Evolutionary conservation across 2,797 vertebrate genomes (phyloP).

Genomic region (Uromys caudimaculatus): DNA sequence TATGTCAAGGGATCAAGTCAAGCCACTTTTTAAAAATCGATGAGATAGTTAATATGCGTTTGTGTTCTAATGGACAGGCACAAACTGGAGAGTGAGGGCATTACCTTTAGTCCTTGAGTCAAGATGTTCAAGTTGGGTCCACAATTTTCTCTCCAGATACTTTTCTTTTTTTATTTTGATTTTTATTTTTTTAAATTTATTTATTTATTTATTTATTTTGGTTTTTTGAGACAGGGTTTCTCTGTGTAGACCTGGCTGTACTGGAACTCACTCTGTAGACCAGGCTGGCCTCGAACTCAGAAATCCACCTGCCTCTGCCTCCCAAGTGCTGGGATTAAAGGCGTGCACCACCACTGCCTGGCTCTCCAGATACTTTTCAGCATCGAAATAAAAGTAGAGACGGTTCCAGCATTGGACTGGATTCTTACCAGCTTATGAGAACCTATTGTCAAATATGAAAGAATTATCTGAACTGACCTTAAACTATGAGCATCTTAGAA

Average conservation of each 20-base stretch:
- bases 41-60: conserved; percentile 81
- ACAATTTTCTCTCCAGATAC: conserved; percentile 53
- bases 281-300: too few relatives aligned
- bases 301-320: too few relatives aligned
- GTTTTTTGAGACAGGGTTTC: too few relatives aligned
- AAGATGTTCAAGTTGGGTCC: conserved; percentile 46
- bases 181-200: too few relatives aligned
- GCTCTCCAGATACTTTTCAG: conserved; percentile 42
- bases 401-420: neutral
- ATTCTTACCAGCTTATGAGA: neutral
- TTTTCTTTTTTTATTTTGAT: too few relatives aligned
- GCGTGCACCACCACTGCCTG: too few relatives aligned
- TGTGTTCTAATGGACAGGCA: conserved; percentile 83
- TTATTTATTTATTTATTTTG: too few relatives aligned
- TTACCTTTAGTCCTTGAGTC: conserved; percentile 36
- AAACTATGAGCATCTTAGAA: conserved; percentile 32
- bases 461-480: conserved; percentile 29
- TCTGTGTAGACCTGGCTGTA: too few relatives aligned
- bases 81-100: conserved; percentile 73
- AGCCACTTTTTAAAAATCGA: conserved; percentile 86
- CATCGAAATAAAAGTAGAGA: conserved; percentile 37
- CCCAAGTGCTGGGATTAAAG: too few relatives aligned
- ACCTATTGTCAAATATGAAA: conserved; percentile 42
- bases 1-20: conserved; percentile 77
- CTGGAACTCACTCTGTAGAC: too few relatives aligned